Evolutionary conservation across 2,888 invertebrate genomes (phyloP), one percentile per base, ranked within the genome.

Genomic region (Meliscaeva auricollis): DNA sequence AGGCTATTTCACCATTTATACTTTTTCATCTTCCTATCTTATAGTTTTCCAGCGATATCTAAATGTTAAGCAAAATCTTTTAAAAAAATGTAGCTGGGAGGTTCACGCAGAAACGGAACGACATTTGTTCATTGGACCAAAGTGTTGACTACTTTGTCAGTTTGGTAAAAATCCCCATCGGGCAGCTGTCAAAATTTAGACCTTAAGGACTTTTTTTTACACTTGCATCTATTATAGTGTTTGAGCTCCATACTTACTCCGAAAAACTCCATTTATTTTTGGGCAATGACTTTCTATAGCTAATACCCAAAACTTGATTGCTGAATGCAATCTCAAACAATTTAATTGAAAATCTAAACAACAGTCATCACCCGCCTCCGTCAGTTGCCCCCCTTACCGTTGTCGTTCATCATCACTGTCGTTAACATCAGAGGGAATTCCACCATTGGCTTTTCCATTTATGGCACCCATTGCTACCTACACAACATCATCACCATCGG

Each of bases 321-420:
- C 62, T 48, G 26, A 64, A 69, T 78, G 48, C 74, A 84, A 70
- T 79, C n/a, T n/a, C 79, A 81, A 85, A 81, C 76, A 81, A 38
- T 81, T 81, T 77, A 85, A 85, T 85, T 85, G 85, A 54, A 85
- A 81, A 85, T 44, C 85, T 85, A 85, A 85, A 85, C 81, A 85
- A 81, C 77, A 73, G 38, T 46, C 75, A 60, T 62, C 60, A 48
- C 50, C 54, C 35, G 54, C 38, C 20, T 9, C 17, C 60, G 62
- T 69, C 35, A n/a, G 46, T 8, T 2, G 11, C 35, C 35, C 9
- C 30, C 9, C 6, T 17, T 0, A 0, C 26, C 11, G 2, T 17
- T 58, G 17, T 3, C 35, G 7, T 58, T 35, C 17, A 13, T 26
- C 60, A 38, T 48, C n/a, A n/a, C n/a, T 48, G n/a, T 44, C 35